phyloP scores from a whole-genome alignment of 1,140 invertebrate species.

The Planococcus citri region DNA sequence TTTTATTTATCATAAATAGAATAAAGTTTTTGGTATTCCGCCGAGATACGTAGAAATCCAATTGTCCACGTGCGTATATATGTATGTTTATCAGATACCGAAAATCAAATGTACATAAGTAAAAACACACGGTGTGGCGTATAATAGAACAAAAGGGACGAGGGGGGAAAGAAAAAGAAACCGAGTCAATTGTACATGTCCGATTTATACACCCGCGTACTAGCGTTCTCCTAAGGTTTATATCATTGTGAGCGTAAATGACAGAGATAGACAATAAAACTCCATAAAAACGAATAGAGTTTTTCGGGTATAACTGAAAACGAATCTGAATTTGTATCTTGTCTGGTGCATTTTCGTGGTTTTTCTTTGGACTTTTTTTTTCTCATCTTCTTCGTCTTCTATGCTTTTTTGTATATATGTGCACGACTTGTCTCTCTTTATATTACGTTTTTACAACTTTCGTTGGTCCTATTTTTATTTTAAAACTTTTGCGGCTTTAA shows the following conservation, averaged over 20 bases:
- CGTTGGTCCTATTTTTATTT: slow-evolving; percentile 16
- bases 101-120: slow-evolving; percentile 2
- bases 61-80: slow-evolving; percentile 20
- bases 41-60: slow-evolving; percentile 8
- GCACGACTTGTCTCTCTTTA: slow-evolving; percentile 2
- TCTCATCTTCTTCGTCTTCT: background rate
- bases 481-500: slow-evolving; percentile 15
- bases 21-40: slow-evolving; percentile 15
- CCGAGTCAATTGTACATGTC: slow-evolving; percentile 6
- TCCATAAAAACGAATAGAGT: slow-evolving; percentile 17
- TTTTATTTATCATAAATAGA: slow-evolving; percentile 16
- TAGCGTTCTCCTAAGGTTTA: slow-evolving; percentile 1
- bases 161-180: background rate
- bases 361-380: background rate
- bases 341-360: background rate
- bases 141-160: no score
- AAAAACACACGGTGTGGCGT: no score
- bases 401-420: no score
- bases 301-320: slow-evolving; percentile 15
- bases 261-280: slow-evolving; percentile 18
- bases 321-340: slow-evolving; percentile 18
- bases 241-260: slow-evolving; percentile 9
- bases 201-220: background rate
- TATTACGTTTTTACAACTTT: slow-evolving; percentile 19
- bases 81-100: slow-evolving; percentile 10